Percentiles rank a stretch among this genome's conserved stretches.
Evolutionary conservation across 1,140 invertebrate species (phyloP).

Genomic region (Aphidius ervi): DNA sequence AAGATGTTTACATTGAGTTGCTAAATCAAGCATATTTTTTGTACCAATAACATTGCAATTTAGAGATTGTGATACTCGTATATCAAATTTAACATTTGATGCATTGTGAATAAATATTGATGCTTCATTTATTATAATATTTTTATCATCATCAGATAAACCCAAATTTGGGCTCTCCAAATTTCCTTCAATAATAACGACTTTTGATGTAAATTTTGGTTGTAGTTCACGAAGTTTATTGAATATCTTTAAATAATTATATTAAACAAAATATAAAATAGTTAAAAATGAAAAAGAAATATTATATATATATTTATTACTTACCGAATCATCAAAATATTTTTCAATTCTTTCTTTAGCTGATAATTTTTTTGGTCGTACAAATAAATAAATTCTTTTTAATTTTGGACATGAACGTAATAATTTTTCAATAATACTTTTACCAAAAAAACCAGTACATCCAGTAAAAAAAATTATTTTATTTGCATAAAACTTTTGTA

Average conservation of each 20-base stretch:
- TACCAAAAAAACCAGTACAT: conserved; percentile 60
- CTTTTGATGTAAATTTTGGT: conserved; percentile 57
- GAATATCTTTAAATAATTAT: conserved; percentile 52
- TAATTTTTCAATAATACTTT: conserved; percentile 62
- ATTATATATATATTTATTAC: conserved; percentile 8
- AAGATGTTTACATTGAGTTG: conserved; percentile 57
- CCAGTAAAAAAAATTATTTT: conserved; percentile 32
- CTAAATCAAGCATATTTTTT: conserved; percentile 61
- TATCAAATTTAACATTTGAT: conserved; percentile 83
- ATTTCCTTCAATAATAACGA: conserved; percentile 65
- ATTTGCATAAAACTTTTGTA: conserved; percentile 29
- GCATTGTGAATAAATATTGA: conserved; percentile 83
- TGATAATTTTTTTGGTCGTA: conserved; percentile 55
- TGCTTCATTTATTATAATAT: conserved; percentile 58
- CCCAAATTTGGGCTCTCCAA: conserved; percentile 65
- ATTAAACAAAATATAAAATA: too few species aligned
- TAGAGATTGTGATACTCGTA: conserved; percentile 66
- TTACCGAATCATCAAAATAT: conserved; percentile 35
- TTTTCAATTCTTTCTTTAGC: conserved; percentile 39
- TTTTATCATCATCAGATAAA: conserved; percentile 61
- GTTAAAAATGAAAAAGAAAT: neutral
- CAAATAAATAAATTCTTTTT: conserved; percentile 57
- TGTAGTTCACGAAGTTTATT: conserved; percentile 50
- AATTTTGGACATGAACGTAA: conserved; percentile 58
- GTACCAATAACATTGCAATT: conserved; percentile 62